Base-by-base conservation (phyloP, 2,888 invertebrate species). In the Merodon equestris region DNA sequence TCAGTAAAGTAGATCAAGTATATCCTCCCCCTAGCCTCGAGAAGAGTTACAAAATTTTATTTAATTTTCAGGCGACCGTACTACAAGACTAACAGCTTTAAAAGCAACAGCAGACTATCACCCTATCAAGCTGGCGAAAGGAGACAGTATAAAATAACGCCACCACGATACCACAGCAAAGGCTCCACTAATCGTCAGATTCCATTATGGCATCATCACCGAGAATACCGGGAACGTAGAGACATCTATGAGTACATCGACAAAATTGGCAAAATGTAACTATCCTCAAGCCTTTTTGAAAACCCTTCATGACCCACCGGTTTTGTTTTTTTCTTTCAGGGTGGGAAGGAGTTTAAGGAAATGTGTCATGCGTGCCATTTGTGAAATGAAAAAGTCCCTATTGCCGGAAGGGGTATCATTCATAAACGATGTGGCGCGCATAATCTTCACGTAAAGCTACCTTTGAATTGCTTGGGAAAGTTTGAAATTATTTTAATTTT, bases 161-260 rank as follows among this genome's bases (percentile, higher is more conserved):
- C 10, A 58, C 2, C 40, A 40, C 14, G 1, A 17, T 0, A 5
- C 44, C 1, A 44, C n/a, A n/a, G n/a, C n/a, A n/a, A n/a, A n/a
- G n/a, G n/a, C n/a, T n/a, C 27, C 27, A 4, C 27, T 27, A 27
- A 27, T 27, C 3, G 27, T 2, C 27, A 27, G 7, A 7, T 27
- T 7, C 61, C 64, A 10, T 2, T 18, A 18, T 79, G 74, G 79
- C 42, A 79, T n/a, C 63, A 79, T 14, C 74, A 79, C 1, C 58
- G 79, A 2, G 79, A 79, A 10, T 79, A 79, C 9, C 74, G 79
- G 1, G 79, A 79, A 40, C 63, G 79, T 0, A 68, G 74, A 45
- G 70, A 47, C 7, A 44, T 79, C 2, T 79, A 74, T 40, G 79
- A 74, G 10, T 60, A 79, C 17, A 7, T 79, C 2, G 79, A 79